phyloP scores from a whole-genome alignment of 64 coral and sea anemone genomes.

The Dendrophyllia cribrosa region DNA sequence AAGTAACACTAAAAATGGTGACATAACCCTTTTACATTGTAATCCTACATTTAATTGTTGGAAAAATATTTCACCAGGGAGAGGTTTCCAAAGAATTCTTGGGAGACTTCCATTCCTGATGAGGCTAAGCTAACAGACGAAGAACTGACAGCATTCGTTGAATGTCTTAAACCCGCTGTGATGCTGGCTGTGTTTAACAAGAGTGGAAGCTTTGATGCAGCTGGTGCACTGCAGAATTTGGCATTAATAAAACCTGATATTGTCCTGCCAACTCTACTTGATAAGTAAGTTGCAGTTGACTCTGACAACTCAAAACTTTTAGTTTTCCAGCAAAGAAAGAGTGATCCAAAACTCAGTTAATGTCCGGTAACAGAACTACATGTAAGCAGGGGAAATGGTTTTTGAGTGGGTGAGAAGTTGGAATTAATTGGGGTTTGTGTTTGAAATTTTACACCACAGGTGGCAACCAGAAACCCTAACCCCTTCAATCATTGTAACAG shows the following conservation, averaged over 20 bases:
- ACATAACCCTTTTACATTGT: too few relatives aligned
- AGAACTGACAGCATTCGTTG: slow-evolving; percentile 89
- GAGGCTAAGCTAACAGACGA: slow-evolving; percentile 80
- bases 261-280: slow-evolving; percentile 89
- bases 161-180: slow-evolving; percentile 93
- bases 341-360: too few relatives aligned
- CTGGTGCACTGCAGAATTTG: slow-evolving; percentile 85
- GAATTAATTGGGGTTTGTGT: too few relatives aligned
- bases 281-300: slow-evolving; percentile 72
- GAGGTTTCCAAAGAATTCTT: slow-evolving; percentile 74
- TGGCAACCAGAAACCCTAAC: too few relatives aligned
- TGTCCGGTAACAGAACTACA: too few relatives aligned
- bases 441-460: too few relatives aligned
- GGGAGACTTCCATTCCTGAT: slow-evolving; percentile 77
- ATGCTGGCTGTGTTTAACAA: slow-evolving; percentile 99
- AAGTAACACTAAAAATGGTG: too few relatives aligned
- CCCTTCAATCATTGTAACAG: too few relatives aligned
- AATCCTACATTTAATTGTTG: too few relatives aligned
- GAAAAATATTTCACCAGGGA: slow-evolving; percentile 58
- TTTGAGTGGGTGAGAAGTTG: too few relatives aligned
- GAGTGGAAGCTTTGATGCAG: slow-evolving; percentile 96
- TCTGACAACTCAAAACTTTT: not conserved
- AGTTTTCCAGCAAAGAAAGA: too few relatives aligned
- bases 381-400: too few relatives aligned
- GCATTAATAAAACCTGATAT: slow-evolving; percentile 95